These are phyloP conservation scores for Diachasmimorpha longicaudata DNA, from an alignment of 1,140 invertebrate species.

Conservation along the genomic window DNA sequence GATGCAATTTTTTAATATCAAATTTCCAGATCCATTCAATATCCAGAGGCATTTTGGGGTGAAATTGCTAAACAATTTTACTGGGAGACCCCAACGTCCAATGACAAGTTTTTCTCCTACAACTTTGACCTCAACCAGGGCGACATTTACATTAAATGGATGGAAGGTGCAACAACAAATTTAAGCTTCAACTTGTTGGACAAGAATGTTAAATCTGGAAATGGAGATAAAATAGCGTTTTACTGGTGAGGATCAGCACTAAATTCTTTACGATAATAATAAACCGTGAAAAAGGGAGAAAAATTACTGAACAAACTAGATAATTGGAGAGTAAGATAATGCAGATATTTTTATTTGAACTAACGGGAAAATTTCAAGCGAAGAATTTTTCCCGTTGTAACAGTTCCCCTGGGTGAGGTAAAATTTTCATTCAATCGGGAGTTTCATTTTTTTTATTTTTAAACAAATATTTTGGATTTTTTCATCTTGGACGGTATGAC, in stretches of 20 bases:
- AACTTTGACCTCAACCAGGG: conserved; percentile 93
- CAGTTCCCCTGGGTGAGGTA: too few species aligned
- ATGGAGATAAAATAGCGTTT: conserved; percentile 90
- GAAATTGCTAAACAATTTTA: conserved; percentile 88
- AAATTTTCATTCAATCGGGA: too few species aligned
- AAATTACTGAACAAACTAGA: too few species aligned
- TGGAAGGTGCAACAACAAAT: conserved; percentile 93
- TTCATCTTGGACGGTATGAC: background rate
- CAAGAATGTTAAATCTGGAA: conserved; percentile 83
- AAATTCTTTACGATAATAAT: too few species aligned
- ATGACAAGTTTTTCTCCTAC: conserved; percentile 81
- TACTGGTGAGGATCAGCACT: conserved; percentile 79
- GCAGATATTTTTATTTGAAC: too few species aligned
- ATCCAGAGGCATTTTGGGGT: conserved; percentile 89
- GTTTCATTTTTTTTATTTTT: too few species aligned
- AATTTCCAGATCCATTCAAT: conserved; percentile 72
- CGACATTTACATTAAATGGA: conserved; percentile 90
- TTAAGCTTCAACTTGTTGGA: conserved; percentile 95
- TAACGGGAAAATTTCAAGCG: too few species aligned
- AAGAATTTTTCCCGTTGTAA: too few species aligned
- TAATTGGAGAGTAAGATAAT: too few species aligned
- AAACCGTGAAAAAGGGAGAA: too few species aligned
- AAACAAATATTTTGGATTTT: background rate
- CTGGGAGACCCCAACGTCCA: conserved; percentile 81
- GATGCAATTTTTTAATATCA: background rate